Evolutionary conservation across 2,113 vertebrate species (phyloP).

Genomic region (Anoura caudifer): DNA sequence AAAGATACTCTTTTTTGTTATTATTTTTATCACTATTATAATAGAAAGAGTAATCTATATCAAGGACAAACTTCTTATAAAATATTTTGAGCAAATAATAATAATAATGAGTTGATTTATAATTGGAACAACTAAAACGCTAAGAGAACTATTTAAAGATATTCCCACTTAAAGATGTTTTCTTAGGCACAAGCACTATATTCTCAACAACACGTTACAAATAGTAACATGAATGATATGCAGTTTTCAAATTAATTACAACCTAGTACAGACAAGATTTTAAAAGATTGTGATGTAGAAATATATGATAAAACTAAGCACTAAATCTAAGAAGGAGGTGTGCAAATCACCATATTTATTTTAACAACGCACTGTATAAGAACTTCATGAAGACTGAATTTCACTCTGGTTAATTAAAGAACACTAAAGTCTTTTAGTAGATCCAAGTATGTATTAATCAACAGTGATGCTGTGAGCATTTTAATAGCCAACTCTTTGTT

Average conservation of each 20-base stretch:
- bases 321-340: background rate
- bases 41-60: background rate
- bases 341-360: background rate
- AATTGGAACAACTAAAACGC: background rate
- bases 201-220: background rate
- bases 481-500: background rate
- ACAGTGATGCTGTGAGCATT: background rate
- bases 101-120: background rate
- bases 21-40: background rate
- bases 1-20: background rate
- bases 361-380: background rate
- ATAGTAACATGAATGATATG: background rate
- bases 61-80: background rate
- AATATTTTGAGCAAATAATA: background rate
- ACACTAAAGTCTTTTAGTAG: background rate
- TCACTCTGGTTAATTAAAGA: background rate
- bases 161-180: background rate
- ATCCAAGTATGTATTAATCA: background rate
- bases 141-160: background rate
- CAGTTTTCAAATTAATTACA: background rate
- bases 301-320: background rate
- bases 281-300: background rate
- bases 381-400: background rate
- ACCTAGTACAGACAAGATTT: background rate
- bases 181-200: background rate